Conservation (phyloP, 2,797 vertebrate species). For the Sebastes vulpes region DNA sequence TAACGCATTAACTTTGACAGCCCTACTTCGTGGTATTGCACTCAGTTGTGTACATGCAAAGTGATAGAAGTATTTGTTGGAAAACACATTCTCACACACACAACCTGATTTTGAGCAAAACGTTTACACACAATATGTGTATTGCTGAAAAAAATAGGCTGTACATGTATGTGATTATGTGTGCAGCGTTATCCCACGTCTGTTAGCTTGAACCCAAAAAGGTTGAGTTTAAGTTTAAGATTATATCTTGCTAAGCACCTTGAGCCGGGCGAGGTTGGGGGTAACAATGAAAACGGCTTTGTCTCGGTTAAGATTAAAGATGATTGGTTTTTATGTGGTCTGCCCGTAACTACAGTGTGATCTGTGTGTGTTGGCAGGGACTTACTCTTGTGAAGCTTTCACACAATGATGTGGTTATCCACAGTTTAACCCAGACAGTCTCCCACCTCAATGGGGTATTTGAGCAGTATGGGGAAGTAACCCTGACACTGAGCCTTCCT, state of each 20-base stretch:
- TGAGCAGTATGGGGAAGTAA: neutral
- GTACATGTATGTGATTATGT: neutral
- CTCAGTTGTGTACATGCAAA: neutral
- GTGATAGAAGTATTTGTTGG: neutral
- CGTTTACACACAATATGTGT: rapidly evolving
- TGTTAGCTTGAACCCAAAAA: neutral
- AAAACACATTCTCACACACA: no score
- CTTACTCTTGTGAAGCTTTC: neutral
- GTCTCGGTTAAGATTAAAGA: neutral
- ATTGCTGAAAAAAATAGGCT: no score
- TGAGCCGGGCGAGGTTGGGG: neutral
- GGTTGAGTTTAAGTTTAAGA: neutral
- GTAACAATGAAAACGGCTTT: neutral
- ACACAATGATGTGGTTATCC: neutral
- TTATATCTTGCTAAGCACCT: neutral
- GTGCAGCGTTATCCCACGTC: no score
- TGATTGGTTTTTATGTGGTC: neutral
- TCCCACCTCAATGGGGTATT: neutral
- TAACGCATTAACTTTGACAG: no score
- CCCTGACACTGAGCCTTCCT: neutral
- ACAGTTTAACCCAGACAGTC: neutral
- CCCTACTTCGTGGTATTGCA: neutral
- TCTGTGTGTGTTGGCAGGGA: neutral
- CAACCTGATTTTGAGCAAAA: no score
- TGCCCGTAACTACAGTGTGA: neutral